Evolutionary conservation across 2,888 invertebrate species (phyloP), one percentile per base, ranked within the genome.

Genomic region (Ophioninae sp.): DNA sequence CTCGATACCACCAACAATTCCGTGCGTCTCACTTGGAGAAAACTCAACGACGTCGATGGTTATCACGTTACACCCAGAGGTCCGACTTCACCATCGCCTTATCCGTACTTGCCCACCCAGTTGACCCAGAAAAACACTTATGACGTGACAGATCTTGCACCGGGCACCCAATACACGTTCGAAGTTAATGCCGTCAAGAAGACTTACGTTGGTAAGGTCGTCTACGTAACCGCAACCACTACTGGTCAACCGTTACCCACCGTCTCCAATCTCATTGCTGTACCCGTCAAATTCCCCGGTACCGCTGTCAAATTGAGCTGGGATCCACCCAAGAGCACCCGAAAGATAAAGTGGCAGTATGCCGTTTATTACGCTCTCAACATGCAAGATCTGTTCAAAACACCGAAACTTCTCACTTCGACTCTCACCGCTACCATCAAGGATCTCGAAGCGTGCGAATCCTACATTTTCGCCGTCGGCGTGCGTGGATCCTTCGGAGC

Each of bases 391-490:
- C 93, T 95, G 21, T 93, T 94, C 70, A 94, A 95, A 92, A 94
- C 93, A 82, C 92, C 94, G 10, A 93, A 93, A 84, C 72, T 93
- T 0, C 89, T 91, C 1, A 96, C 96, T 0, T 92, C 93, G 8
- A 94, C 95, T 75, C 93, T 95, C 1, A 94, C 94, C 10, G 93
- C 94, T 2, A 93, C 94, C 0, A 93, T 97, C 10, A 93, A 94
- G 6, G 93, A 95, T 64, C 91, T 97, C 86, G 94, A 95, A 85
- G 95, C 96, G 0, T 98, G 97, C 87, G 96, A 96, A 89, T 94
- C 94, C 0, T 97, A 97, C 91, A 92, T 95, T 76, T 95, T 97
- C 90, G 94, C 95, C 6, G 95, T 97, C 6, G 96, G 96, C 0
- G 92, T 96, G 1, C 91, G 95, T 13, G 95, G 94, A 0, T 95